Evolutionary conservation across 2,888 invertebrate species (phyloP).

Genomic region (Corbicula japonica): DNA sequence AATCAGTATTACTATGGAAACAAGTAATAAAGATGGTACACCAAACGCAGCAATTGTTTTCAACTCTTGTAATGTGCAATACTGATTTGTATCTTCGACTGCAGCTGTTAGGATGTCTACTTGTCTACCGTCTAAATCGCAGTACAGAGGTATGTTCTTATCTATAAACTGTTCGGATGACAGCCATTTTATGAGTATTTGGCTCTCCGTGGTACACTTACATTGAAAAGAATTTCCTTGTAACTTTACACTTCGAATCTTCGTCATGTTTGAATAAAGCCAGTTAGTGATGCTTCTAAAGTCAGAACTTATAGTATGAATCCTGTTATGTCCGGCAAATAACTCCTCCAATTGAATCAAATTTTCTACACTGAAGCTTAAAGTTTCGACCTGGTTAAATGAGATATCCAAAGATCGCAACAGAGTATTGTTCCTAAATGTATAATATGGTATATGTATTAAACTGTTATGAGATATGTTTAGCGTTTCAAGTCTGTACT

Average conservation of each 20-base stretch:
- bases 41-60: neutral
- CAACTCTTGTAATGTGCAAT: neutral
- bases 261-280: no score
- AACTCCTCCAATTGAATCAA: neutral
- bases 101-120: neutral
- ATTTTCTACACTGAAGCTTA: conserved; percentile 12
- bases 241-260: no score
- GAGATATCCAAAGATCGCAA: conserved; percentile 1
- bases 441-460: neutral
- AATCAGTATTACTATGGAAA: neutral
- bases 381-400: neutral
- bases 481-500: neutral
- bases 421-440: neutral
- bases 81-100: neutral
- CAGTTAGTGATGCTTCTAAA: neutral
- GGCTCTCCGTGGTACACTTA: no score
- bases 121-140: neutral
- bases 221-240: no score
- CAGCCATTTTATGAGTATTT: no score
- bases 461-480: conserved; percentile 1
- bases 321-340: neutral
- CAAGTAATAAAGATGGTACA: neutral
- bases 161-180: no score
- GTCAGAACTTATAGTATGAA: neutral
- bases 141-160: no score